phyloP scores from a whole-genome alignment of 1,140 invertebrate genomes.

The Rhopalosiphum maidis region DNA sequence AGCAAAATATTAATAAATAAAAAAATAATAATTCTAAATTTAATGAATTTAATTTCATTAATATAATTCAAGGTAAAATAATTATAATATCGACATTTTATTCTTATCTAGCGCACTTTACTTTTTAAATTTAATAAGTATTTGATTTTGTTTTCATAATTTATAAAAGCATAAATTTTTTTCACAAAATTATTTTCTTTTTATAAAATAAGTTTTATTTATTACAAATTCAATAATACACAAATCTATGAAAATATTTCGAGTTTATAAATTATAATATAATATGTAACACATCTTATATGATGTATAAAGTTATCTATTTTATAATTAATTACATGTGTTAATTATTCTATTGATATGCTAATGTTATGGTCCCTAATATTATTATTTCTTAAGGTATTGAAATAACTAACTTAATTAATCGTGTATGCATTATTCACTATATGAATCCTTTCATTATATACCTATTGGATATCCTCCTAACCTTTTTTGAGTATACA shows the following conservation, averaged over 20 bases:
- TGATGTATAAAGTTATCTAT: neutral
- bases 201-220: neutral
- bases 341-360: conserved; percentile 4
- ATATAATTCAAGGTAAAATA: neutral
- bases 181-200: neutral
- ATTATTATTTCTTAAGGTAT: neutral
- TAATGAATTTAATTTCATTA: neutral
- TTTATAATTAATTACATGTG: neutral
- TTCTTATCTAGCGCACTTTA: neutral
- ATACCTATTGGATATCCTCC: neutral
- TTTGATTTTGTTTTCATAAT: neutral
- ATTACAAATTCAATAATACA: neutral
- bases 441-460: neutral
- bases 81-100: neutral
- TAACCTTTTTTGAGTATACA: neutral
- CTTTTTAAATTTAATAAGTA: neutral
- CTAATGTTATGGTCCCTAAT: neutral
- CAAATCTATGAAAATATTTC: neutral
- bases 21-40: neutral
- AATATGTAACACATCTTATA: neutral
- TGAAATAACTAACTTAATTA: neutral
- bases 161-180: neutral
- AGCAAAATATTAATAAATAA: neutral
- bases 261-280: neutral
- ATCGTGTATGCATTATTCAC: neutral